Percentiles rank a stretch among this genome's conserved stretches.
Evolutionary conservation across 2,888 invertebrate species (phyloP).

Genomic region (Biston stratarius): DNA sequence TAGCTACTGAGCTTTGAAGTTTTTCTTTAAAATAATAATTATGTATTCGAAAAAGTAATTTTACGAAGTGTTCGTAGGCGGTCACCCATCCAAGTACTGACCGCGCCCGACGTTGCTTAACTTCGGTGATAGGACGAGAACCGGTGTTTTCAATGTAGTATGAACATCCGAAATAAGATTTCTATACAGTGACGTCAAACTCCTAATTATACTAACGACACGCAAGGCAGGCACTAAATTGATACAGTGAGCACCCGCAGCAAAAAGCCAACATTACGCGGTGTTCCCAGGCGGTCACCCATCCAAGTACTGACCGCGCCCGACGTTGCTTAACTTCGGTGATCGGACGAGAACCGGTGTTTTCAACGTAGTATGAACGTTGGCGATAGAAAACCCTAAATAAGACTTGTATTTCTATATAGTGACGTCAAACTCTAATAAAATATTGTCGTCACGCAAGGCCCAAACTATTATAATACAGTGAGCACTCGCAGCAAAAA

Average conservation of each 20-base stretch:
- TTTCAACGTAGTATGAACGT: slow-evolving; percentile 74
- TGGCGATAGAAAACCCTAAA: slow-evolving; percentile 50
- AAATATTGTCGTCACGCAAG: too few species aligned
- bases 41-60: slow-evolving; percentile 63
- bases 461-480: too few species aligned
- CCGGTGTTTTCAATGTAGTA: slow-evolving; percentile 71
- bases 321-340: slow-evolving; percentile 80
- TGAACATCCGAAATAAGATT: slow-evolving; percentile 39
- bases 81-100: slow-evolving; percentile 82
- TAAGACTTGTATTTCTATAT: too few species aligned
- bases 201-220: too few species aligned
- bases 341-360: slow-evolving; percentile 82
- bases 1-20: too few species aligned
- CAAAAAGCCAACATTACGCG: slow-evolving; percentile 64
- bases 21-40: too few species aligned
- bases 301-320: slow-evolving; percentile 79
- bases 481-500: not conserved
- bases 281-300: slow-evolving; percentile 77
- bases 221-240: too few species aligned
- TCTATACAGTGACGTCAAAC: not conserved
- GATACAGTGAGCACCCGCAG: too few species aligned
- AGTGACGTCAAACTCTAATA: too few species aligned
- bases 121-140: slow-evolving; percentile 81
- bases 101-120: slow-evolving; percentile 78
- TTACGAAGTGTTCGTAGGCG: slow-evolving; percentile 69